Evolutionary conservation across 2,888 invertebrate species (phyloP), one percentile per base, ranked within the genome.

Genomic region (Drosophila anceps): DNA sequence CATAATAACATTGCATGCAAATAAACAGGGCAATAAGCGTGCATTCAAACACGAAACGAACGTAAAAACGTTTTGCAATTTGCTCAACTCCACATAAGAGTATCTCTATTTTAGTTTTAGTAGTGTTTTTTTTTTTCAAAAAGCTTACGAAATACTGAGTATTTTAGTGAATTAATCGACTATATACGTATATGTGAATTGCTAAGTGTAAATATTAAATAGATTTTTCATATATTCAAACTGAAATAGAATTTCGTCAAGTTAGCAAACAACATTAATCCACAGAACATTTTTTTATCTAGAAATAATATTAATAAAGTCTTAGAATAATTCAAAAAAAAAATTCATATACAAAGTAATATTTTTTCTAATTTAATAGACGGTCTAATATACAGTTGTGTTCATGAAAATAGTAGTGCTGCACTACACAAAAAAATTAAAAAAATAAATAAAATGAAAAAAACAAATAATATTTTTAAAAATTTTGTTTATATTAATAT

Each of bases 1-100:
- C 63, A 58, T 82, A 86, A 86, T 78, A 78, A 70, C 76, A 79
- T 79, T 73, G 88, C 84, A 88, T 82, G 83, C 83, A 85, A 84
- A 82, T 71, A 82, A 82, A 76, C 82, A 84, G 64, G 72, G 82
- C 85, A 62, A 72, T 61, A 66, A 76, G 73, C 73, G 59, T 53
- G 44, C 62, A 51, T 48, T 57, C 57, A 24, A 60, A 33, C 71
- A 76, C 69, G 63, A 79, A 87, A 81, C 55, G 57, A 54, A 27
- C 54, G 66, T 76, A 55, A 83, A 86, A 79, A 43, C 82, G 78
- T 72, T 67, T 83, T 68, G 64, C 61, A 63, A 66, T 63, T 69
- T 62, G 12, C 55, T 44, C 39, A 62, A 57, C 64, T 35, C 20
- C 15, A 55, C 46, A 55, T 39, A 35, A 68, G 61, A 51, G 53